phyloP scores from a whole-genome alignment of 2,113 vertebrate genomes.

The Oncorhynchus keta region DNA sequence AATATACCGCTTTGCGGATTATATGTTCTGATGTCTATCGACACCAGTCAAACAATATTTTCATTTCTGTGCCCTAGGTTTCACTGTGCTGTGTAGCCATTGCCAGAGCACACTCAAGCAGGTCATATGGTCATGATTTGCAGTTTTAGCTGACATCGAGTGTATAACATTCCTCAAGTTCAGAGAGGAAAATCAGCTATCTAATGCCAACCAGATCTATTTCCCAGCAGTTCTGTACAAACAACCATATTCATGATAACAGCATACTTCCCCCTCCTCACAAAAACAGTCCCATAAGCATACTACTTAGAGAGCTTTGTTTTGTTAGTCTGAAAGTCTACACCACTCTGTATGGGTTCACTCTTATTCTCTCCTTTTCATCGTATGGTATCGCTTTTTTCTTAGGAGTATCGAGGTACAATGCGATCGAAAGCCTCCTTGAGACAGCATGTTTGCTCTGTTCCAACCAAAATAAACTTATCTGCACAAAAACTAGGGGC shows the following conservation, averaged over 20 bases:
- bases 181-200: slow-evolving; percentile 54
- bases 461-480: slow-evolving; percentile 65
- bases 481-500: slow-evolving; percentile 21
- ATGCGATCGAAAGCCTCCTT: slow-evolving; percentile 55
- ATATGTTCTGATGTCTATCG: slow-evolving; percentile 27
- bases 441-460: slow-evolving; percentile 69
- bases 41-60: slow-evolving; percentile 39
- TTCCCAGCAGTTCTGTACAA: slow-evolving; percentile 51
- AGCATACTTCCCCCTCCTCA: slow-evolving; percentile 41
- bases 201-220: slow-evolving; percentile 66
- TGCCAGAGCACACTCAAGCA: slow-evolving; percentile 52
- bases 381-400: slow-evolving; percentile 60
- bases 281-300: slow-evolving; percentile 37
- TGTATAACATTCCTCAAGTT: slow-evolving; percentile 71
- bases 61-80: slow-evolving; percentile 51
- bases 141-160: slow-evolving; percentile 65
- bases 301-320: slow-evolving; percentile 22
- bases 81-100: slow-evolving; percentile 38
- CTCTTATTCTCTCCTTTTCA: slow-evolving; percentile 57
- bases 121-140: slow-evolving; percentile 73
- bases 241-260: slow-evolving; percentile 45
- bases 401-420: slow-evolving; percentile 47
- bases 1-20: slow-evolving; percentile 45
- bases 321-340: slow-evolving; percentile 38
- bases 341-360: slow-evolving; percentile 36